Conservation (phyloP, 2,797 vertebrate species). For the Sciurus vulgaris region DNA sequence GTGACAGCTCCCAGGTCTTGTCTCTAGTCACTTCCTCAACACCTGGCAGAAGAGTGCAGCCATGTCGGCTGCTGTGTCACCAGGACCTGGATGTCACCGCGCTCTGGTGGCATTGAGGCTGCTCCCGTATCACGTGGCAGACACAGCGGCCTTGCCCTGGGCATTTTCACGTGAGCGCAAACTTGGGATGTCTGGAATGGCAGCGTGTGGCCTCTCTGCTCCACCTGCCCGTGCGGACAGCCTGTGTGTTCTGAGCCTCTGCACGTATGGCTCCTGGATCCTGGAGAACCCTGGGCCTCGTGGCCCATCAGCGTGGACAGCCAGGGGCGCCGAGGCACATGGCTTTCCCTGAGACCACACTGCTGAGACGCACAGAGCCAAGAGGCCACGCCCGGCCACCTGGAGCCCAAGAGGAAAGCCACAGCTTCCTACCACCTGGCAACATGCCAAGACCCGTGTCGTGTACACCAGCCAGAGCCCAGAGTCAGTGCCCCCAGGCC, state of each 20-base stretch:
- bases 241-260: accelerated
- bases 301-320: accelerated
- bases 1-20: too few relatives aligned
- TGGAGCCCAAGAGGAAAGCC: accelerated
- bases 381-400: accelerated
- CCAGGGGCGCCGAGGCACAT: accelerated
- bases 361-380: accelerated
- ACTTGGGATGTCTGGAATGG: accelerated
- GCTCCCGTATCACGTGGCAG: accelerated
- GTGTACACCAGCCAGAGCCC: accelerated
- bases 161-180: accelerated
- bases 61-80: accelerated
- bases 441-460: accelerated
- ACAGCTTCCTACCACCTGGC: accelerated
- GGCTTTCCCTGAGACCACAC: neutral
- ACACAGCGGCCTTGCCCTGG: accelerated
- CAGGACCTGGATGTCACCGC: neutral
- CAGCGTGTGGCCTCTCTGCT: accelerated
- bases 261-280: accelerated
- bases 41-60: too few relatives aligned
- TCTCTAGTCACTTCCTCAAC: too few relatives aligned
- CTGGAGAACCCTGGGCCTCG: accelerated
- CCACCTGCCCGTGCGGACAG: accelerated
- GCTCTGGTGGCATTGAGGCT: accelerated
- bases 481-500: accelerated